Evolutionary conservation across 2,797 vertebrate species (phyloP).

Genomic region (Cheirogaleus major): DNA sequence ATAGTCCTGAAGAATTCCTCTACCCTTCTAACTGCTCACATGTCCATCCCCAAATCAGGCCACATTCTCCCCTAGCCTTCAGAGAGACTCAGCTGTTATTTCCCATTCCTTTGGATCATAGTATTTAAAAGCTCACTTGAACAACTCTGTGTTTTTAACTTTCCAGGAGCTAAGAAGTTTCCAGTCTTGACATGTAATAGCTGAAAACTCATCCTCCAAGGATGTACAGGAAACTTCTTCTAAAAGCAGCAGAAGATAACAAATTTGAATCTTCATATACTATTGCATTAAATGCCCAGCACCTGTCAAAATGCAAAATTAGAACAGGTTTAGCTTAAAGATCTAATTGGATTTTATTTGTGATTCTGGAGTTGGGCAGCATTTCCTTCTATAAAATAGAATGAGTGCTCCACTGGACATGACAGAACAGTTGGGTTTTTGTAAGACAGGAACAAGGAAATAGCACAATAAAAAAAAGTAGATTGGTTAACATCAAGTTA

Average conservation of each 20-base stretch:
- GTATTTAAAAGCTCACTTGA: neutral
- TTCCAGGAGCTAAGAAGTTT: neutral
- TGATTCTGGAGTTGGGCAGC: neutral
- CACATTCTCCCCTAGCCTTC: neutral
- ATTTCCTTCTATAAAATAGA: neutral
- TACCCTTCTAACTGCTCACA: neutral
- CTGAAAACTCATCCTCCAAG: neutral
- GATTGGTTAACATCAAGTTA: neutral
- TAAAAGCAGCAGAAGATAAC: neutral
- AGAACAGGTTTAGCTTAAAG: neutral
- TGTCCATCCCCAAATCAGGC: neutral
- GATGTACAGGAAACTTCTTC: neutral
- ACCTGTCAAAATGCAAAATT: neutral
- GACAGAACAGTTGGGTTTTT: neutral
- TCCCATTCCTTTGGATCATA: neutral
- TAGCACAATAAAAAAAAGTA: neutral
- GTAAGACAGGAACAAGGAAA: neutral
- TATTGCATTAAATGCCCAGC: neutral
- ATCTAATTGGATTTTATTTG: neutral
- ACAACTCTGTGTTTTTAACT: neutral
- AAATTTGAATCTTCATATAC: neutral
- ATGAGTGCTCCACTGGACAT: neutral
- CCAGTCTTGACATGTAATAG: neutral
- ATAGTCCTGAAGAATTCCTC: neutral
- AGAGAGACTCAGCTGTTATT: neutral